Percentiles rank a stretch among this genome's conserved stretches.
These are phyloP conservation scores for Festucalex cinctus DNA, from an alignment of 2,113 vertebrate species.

Conservation along the genomic window DNA sequence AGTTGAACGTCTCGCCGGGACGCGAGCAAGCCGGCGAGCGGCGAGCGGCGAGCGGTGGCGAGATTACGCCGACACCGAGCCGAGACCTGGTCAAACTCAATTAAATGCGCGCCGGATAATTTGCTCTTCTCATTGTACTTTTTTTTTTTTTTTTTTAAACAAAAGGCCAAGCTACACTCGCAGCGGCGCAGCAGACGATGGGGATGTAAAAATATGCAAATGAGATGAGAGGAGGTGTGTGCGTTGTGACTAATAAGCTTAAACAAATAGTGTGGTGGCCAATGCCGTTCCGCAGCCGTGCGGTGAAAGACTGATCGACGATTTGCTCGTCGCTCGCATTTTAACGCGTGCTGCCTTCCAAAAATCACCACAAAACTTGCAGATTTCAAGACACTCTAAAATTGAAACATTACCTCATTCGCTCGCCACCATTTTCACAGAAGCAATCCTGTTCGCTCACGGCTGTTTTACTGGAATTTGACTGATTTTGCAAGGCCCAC, in stretches of 20 bases:
- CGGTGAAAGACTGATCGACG: conserved; percentile 29
- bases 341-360: background rate
- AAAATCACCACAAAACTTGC: too few species aligned
- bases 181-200: conserved; percentile 18
- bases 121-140: conserved; percentile 52
- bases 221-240: conserved; percentile 44
- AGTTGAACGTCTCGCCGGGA: conserved; percentile 73
- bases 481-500: too few species aligned
- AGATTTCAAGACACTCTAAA: too few species aligned
- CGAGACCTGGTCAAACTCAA: conserved; percentile 66
- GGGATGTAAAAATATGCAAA: conserved; percentile 57
- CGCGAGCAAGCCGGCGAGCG: conserved; percentile 37
- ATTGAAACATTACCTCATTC: too few species aligned
- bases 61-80: conserved; percentile 57
- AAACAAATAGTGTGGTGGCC: background rate
- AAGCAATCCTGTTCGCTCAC: too few species aligned
- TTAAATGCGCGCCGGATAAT: conserved; percentile 65
- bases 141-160: conserved; percentile 53
- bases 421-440: too few species aligned
- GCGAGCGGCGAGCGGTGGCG: conserved; percentile 19
- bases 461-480: too few species aligned
- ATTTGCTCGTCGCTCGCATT: conserved; percentile 36
- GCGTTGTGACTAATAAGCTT: conserved; percentile 48
- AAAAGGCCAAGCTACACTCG: background rate
- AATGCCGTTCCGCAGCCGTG: background rate